phyloP scores from a whole-genome alignment of 2,888 invertebrate genomes.

The Oscheius onirici region DNA sequence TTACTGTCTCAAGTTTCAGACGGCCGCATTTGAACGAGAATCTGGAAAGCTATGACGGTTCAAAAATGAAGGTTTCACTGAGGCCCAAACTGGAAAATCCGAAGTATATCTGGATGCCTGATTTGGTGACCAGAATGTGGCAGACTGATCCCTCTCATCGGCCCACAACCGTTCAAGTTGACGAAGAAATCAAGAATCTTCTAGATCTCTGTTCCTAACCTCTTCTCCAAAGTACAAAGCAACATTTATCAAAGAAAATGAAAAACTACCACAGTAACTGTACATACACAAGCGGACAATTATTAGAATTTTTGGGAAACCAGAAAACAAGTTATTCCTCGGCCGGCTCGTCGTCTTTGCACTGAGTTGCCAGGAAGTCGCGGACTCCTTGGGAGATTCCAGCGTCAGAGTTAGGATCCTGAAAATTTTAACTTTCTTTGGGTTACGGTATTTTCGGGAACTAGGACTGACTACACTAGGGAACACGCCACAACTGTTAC shows the following conservation, averaged over 20 bases:
- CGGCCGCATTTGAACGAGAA: background rate
- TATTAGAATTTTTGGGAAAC: background rate
- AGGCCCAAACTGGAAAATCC: background rate
- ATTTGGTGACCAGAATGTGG: constrained; percentile 19
- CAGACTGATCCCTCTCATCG: background rate
- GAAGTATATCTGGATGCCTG: background rate
- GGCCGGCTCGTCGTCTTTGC: constrained; percentile 50
- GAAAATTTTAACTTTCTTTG: background rate
- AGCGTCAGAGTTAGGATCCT: constrained; percentile 55
- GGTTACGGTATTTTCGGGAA: background rate
- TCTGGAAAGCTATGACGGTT: background rate
- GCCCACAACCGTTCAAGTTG: background rate
- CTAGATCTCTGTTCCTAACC: background rate
- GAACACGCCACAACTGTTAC: constrained; percentile 1
- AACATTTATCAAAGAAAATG: background rate
- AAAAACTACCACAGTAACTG: constrained; percentile 17
- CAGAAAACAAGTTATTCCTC: background rate
- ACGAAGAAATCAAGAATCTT: background rate
- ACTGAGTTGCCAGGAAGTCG: constrained; percentile 63
- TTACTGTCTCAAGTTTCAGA: background rate
- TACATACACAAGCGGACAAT: constrained; percentile 18
- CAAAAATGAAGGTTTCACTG: background rate
- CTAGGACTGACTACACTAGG: background rate
- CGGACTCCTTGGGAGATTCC: constrained; percentile 64
- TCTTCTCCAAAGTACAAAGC: background rate